phyloP scores from a whole-genome alignment of 2,113 vertebrate species.

The Gymnogyps californianus region DNA sequence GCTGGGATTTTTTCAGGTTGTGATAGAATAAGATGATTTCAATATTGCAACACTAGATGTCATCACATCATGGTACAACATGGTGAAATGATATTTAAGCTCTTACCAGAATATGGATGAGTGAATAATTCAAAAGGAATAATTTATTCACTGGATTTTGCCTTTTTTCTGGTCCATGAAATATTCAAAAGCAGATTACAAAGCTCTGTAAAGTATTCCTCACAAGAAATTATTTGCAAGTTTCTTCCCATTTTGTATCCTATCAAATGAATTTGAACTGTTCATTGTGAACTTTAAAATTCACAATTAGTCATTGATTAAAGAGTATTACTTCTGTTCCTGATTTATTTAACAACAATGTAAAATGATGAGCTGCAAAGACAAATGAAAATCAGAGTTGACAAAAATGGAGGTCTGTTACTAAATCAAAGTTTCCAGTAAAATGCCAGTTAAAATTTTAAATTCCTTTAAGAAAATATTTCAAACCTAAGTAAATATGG shows the following conservation, averaged over 20 bases:
- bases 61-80: constrained; percentile 58
- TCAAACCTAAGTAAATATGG: not conserved
- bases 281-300: not conserved
- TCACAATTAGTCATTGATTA: not conserved
- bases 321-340: not conserved
- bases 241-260: not conserved
- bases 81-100: constrained; percentile 11
- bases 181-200: not conserved
- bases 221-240: not conserved
- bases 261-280: not conserved
- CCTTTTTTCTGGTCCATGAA: not conserved
- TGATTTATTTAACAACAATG: not conserved
- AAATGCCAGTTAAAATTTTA: not conserved
- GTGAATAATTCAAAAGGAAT: not conserved
- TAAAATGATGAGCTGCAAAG: not conserved
- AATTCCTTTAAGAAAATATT: not conserved
- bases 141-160: not conserved
- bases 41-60: constrained; percentile 64
- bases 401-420: not conserved
- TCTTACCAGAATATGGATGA: not conserved
- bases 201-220: not conserved
- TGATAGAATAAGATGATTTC: constrained; percentile 2
- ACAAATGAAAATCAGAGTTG: not conserved
- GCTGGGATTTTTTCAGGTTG: not conserved
- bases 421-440: not conserved